A percentile compares a stretch with the other conserved stretches of the same genome.
These are phyloP conservation scores for Eunapius fragilis DNA, from an alignment of 37 sponge, comb jelly and placozoan species.

Conservation along the genomic window DNA sequence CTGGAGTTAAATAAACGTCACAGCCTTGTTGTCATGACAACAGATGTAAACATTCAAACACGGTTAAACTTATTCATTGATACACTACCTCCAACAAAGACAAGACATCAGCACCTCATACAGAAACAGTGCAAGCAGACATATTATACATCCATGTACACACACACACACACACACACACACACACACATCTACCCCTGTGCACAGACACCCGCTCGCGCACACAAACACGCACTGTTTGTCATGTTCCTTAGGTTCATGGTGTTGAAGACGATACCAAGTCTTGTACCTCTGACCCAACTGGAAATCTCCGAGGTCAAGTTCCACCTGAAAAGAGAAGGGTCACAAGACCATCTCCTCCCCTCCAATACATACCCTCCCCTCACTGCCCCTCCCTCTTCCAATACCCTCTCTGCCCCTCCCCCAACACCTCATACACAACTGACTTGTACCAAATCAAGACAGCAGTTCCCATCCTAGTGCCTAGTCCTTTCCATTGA, in stretches of 20 bases:
- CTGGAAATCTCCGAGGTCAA: slow-evolving; percentile 69
- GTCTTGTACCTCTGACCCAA: slow-evolving; percentile 72
- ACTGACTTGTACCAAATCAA: no score
- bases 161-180: neutral
- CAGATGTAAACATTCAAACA: no score
- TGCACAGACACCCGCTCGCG: neutral
- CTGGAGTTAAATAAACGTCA: neutral
- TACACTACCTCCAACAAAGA: no score
- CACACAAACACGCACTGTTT: slow-evolving; percentile 39
- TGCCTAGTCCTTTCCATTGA: no score
- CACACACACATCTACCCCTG: neutral
- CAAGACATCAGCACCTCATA: no score
- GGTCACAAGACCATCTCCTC: neutral
- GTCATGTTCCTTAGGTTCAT: slow-evolving; percentile 51
- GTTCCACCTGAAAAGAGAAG: slow-evolving; percentile 36
- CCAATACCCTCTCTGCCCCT: neutral
- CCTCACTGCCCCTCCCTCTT: neutral
- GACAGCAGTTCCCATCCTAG: no score
- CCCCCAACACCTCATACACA: neutral
- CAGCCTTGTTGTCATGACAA: neutral
- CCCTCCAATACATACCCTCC: no score
- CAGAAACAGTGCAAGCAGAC: no score
- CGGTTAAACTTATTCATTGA: no score
- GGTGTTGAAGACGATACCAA: slow-evolving; percentile 75
- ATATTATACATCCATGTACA: neutral